Evolutionary conservation across 2,113 vertebrate genomes (phyloP).

Genomic region (Gopherus evgoodei): DNA sequence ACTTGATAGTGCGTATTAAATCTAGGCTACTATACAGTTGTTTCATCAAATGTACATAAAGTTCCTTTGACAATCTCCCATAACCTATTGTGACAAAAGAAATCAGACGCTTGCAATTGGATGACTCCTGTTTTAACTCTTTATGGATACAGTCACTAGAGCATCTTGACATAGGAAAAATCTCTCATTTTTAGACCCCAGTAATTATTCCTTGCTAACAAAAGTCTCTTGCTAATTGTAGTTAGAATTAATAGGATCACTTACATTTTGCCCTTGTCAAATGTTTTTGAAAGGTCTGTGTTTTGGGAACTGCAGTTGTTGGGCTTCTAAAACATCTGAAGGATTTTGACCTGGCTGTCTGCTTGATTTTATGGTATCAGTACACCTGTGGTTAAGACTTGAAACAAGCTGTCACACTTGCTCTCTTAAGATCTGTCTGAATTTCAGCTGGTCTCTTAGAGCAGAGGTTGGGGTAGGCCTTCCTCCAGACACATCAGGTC

Average conservation of each 20-base stretch:
- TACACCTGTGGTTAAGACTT: neutral
- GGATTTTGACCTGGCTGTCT: slow-evolving; percentile 24
- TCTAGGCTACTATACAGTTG: neutral
- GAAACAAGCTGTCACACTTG: neutral
- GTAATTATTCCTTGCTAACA: slow-evolving; percentile 56
- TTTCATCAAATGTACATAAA: neutral
- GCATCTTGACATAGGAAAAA: slow-evolving; percentile 53
- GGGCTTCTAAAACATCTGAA: slow-evolving; percentile 49
- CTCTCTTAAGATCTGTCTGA: slow-evolving; percentile 7
- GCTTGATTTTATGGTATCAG: neutral
- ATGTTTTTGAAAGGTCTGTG: slow-evolving; percentile 31
- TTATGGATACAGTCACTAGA: slow-evolving; percentile 40
- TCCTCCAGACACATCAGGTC: neutral
- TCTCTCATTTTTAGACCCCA: slow-evolving; percentile 34
- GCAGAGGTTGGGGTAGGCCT: neutral
- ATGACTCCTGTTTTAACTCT: slow-evolving; percentile 58
- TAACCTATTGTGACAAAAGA: slow-evolving; percentile 50
- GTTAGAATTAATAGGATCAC: neutral
- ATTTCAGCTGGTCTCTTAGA: neutral
- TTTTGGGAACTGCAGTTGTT: slow-evolving; percentile 41
- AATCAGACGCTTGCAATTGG: slow-evolving; percentile 58
- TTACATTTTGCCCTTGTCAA: slow-evolving; percentile 39
- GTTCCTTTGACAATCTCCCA: neutral
- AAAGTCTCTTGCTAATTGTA: slow-evolving; percentile 53
- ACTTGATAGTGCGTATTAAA: neutral